These are phyloP conservation scores for Geophilus truncorum DNA, from an alignment of 2,888 invertebrate species.

Conservation along the genomic window DNA sequence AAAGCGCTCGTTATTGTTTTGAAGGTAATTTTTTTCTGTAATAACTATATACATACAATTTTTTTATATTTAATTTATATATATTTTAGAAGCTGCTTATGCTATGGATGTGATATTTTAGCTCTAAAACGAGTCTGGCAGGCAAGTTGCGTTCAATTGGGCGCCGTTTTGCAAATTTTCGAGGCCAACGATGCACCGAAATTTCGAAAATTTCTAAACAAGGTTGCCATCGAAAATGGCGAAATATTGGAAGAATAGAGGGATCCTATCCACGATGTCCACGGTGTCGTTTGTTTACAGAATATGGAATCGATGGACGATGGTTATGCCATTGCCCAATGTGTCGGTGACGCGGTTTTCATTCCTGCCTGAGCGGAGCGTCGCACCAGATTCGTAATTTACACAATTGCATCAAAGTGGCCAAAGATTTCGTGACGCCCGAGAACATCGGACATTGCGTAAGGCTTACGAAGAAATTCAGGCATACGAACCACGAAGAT, in stretches of 20 bases:
- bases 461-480: constrained; percentile 92
- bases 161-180: constrained; percentile 98
- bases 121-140: constrained; percentile 74
- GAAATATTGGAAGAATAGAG: constrained; percentile 78
- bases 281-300: constrained; percentile 86
- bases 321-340: constrained; percentile 93
- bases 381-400: constrained; percentile 95
- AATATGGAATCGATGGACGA: constrained; percentile 92
- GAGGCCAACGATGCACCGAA: constrained; percentile 91
- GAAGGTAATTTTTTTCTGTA: constrained; percentile 52
- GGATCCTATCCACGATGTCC: constrained; percentile 98
- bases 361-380: constrained; percentile 99
- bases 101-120: constrained; percentile 89
- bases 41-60: neutral
- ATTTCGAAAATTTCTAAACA: constrained; percentile 86
- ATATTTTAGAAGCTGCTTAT: constrained; percentile 66
- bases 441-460: constrained; percentile 96
- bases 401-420: constrained; percentile 95
- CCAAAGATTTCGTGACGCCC: constrained; percentile 97
- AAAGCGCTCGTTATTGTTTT: constrained; percentile 62
- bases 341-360: constrained; percentile 93
- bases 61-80: neutral
- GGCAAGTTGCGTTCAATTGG: constrained; percentile 74
- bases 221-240: constrained; percentile 69
- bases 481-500: constrained; percentile 95